A percentile compares a stretch with the other conserved stretches of the same genome.
Conservation (phyloP, 1,140 invertebrate species). For the Teleogryllus occipitalis region DNA sequence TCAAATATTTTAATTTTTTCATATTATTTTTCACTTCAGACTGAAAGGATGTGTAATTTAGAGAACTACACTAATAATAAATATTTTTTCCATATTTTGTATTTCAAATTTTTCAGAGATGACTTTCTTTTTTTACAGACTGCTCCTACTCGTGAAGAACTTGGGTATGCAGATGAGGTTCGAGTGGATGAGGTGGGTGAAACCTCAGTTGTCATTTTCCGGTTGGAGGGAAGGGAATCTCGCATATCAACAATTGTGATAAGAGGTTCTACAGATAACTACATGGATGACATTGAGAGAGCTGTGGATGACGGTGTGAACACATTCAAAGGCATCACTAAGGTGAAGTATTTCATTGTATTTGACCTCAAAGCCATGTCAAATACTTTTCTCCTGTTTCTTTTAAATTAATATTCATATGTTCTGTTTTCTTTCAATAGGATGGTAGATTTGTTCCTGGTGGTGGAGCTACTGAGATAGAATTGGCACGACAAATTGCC, state of each 20-base stretch:
- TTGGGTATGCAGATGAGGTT: slow-evolving; percentile 87
- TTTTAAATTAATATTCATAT: not conserved
- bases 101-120: not conserved
- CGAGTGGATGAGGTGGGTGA: slow-evolving; percentile 95
- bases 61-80: no score
- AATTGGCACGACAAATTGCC: slow-evolving; percentile 78
- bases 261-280: slow-evolving; percentile 93
- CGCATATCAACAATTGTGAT: slow-evolving; percentile 89
- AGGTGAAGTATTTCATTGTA: not conserved
- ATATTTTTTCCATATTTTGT: no score
- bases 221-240: slow-evolving; percentile 68
- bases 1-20: not conserved
- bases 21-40: not conserved
- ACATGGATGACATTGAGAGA: slow-evolving; percentile 98
- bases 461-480: slow-evolving; percentile 90
- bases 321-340: slow-evolving; percentile 79
- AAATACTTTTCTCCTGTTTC: not conserved
- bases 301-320: slow-evolving; percentile 98
- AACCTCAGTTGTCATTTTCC: slow-evolving; percentile 87
- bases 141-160: slow-evolving; percentile 80
- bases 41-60: no score
- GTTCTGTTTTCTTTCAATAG: slow-evolving; percentile 30
- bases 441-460: slow-evolving; percentile 81
- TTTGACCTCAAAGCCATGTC: not conserved
- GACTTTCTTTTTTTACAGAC: slow-evolving; percentile 36